Base-by-base conservation (phyloP, 1,140 invertebrate species). In the Lepidurus apus region DNA sequence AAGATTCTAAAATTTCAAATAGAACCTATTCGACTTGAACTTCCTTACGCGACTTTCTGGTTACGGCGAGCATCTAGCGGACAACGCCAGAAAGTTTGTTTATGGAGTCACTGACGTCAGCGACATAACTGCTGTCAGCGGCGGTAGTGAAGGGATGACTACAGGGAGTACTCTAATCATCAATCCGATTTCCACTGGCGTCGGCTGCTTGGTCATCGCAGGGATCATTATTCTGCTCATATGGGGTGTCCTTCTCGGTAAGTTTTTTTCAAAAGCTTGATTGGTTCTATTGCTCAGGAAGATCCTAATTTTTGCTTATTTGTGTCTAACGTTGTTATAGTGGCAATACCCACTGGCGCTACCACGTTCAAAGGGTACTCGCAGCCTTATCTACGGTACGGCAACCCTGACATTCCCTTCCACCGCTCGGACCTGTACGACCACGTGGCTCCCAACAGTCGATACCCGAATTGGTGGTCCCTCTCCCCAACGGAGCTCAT, bases 341-440 rank as follows among this genome's bases (percentile, higher is more conserved):
- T 17, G 13, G 5, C 53, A 21, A 3, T 21, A 1, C 6, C 21
- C 53, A 65, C 17, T 7, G 53, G n/a, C 53, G 21, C 17, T 7
- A 21, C 53, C 53, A 4, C 10, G 45, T 10, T 10, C 45, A 65
- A 9, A n/a, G 53, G 53, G 53, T 7, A 65, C 53, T n/a, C 53
- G 53, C 53, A 65, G 53, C 53, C 53, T 17, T 65, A 65, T 65
- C 21, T 65, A 65, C 53, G 53, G 53, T 65, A 65, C 53, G 53
- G 53, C 0, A 65, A 65, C 21, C 53, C 53, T 9, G 53, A 65
- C 13, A 65, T 65, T n/a, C 53, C 53, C 13, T 65, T 65, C 13
- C 21, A 65, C 7, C 53, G 53, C 6, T 65, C 21, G 17, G 53
- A 65, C 21, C 53, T 5, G n/a, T 7, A 13, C 53, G 6, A 65